A percentile compares a stretch with the other conserved stretches of the same genome.
These are phyloP conservation scores for Balearica regulorum DNA, from an alignment of 2,797 vertebrate species.

Conservation along the genomic window DNA sequence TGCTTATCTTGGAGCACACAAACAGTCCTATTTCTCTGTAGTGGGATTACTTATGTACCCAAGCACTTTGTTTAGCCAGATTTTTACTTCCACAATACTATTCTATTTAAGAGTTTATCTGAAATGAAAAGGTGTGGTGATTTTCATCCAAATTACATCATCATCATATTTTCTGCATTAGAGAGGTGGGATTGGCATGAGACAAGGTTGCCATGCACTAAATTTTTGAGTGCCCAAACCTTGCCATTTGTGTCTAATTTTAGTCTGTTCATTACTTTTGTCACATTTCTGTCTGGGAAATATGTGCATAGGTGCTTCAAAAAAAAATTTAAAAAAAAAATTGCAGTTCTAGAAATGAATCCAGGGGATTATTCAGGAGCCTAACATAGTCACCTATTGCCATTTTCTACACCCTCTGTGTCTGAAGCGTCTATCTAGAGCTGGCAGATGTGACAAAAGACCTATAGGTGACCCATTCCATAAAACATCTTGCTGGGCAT, in stretches of 20 bases:
- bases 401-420: background rate
- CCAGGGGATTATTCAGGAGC: background rate
- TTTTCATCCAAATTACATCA: background rate
- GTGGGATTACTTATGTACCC: background rate
- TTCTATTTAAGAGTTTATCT: background rate
- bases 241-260: background rate
- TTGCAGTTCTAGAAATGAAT: background rate
- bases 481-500: background rate
- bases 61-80: background rate
- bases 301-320: fast-evolving
- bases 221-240: background rate
- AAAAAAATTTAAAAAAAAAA: background rate
- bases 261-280: background rate
- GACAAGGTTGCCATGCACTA: background rate
- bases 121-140: background rate
- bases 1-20: background rate
- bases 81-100: background rate
- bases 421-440: background rate
- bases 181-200: background rate
- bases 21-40: background rate
- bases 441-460: background rate
- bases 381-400: background rate
- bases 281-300: background rate
- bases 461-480: background rate
- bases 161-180: background rate